Evolutionary conservation across 2,888 invertebrate genomes (phyloP).

Genomic region (Sinentomon sp.): DNA sequence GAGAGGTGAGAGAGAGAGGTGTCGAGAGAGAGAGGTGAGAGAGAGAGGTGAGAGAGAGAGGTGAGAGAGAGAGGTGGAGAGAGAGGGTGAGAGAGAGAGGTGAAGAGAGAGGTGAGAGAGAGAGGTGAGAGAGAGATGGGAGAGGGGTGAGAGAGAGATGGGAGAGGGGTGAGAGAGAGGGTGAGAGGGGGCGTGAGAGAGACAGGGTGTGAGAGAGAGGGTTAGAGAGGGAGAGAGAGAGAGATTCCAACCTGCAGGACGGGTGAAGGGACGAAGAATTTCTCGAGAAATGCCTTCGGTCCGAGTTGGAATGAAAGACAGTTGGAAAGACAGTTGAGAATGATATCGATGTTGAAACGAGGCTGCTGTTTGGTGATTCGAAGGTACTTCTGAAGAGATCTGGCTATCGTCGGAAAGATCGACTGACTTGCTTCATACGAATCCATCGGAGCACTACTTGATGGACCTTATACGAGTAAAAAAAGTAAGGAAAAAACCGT

Average conservation of each 20-base stretch:
- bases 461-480: no score
- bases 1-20: no score
- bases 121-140: no score
- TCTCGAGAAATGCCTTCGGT: constrained; percentile 80
- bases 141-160: no score
- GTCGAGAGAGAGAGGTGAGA: no score
- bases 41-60: no score
- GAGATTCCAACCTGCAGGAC: constrained; percentile 32
- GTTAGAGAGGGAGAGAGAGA: neutral
- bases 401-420: constrained; percentile 85
- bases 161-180: no score
- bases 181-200: neutral
- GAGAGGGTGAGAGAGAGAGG: no score
- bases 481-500: no score
- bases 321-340: constrained; percentile 61
- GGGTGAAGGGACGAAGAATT: constrained; percentile 60
- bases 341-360: constrained; percentile 75
- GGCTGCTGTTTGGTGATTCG: constrained; percentile 89
- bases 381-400: constrained; percentile 84
- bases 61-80: no score
- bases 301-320: constrained; percentile 82
- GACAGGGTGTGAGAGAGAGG: neutral
- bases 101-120: no score
- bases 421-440: constrained; percentile 91
- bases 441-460: constrained; percentile 69